These are phyloP conservation scores for Colistium nudipinnis DNA, from an alignment of 2,113 vertebrate genomes.

Conservation along the genomic window DNA sequence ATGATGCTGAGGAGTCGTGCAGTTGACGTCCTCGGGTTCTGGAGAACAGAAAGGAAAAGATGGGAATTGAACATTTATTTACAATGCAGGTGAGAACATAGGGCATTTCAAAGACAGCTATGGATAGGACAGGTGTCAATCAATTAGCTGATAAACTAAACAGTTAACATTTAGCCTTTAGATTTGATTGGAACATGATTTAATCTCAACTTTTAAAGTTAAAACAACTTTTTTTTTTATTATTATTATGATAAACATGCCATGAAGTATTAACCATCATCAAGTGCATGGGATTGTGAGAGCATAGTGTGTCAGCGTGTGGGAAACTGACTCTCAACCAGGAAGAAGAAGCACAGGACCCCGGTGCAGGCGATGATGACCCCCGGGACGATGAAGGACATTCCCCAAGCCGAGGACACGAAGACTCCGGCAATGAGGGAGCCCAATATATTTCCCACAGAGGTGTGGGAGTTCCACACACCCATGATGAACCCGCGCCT, in stretches of 20 bases:
- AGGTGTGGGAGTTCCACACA: slow-evolving; percentile 98
- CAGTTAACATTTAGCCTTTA: no score
- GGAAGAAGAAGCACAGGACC: slow-evolving; percentile 92
- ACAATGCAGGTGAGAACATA: not conserved
- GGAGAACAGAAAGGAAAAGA: slow-evolving; percentile 30
- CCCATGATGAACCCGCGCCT: slow-evolving; percentile 98
- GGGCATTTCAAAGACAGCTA: not conserved
- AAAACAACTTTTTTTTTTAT: no score
- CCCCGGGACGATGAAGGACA: slow-evolving; percentile 94
- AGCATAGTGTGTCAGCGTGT: not conserved
- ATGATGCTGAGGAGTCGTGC: slow-evolving; percentile 86
- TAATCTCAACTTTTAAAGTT: no score
- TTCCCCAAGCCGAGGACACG: slow-evolving; percentile 89
- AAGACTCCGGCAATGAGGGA: slow-evolving; percentile 91
- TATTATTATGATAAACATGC: no score
- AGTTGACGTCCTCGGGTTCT: slow-evolving; percentile 96
- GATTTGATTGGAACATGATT: no score
- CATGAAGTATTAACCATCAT: no score
- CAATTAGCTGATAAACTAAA: no score
- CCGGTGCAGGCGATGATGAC: slow-evolving; percentile 86
- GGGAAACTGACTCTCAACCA: slow-evolving; percentile 91
- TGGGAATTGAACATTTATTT: not conserved
- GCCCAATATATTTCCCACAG: slow-evolving; percentile 97
- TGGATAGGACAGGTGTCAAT: no score
- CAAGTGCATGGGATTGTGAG: not conserved